Conservation (phyloP, 2,888 invertebrate genomes). For the Agriopis leucophaearia region DNA sequence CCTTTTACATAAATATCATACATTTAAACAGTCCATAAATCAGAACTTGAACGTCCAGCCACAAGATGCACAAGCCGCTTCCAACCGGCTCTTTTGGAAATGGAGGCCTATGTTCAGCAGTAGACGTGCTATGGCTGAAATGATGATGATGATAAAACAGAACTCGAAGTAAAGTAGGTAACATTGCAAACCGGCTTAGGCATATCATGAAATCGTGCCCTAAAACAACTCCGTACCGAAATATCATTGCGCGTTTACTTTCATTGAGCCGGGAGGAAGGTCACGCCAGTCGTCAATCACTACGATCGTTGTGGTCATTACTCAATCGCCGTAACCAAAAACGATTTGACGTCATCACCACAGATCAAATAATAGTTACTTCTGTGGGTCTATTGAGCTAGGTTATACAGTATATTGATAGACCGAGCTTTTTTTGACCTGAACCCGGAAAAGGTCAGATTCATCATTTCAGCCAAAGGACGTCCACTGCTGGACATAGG, state of each 20-base stretch:
- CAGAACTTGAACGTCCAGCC: no score
- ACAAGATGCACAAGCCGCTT: no score
- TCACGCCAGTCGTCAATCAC: constrained; percentile 36
- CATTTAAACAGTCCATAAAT: no score
- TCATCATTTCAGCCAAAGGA: no score
- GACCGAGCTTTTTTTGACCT: not conserved
- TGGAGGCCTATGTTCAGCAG: no score
- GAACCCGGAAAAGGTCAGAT: not conserved
- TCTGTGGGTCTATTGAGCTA: not conserved
- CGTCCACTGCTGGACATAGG: no score
- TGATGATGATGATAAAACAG: no score
- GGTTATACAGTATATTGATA: not conserved
- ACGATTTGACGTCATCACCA: constrained; percentile 3
- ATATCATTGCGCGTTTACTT: constrained; percentile 35
- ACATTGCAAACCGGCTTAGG: not conserved
- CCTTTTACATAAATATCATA: no score
- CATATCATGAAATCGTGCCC: not conserved
- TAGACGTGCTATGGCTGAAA: no score
- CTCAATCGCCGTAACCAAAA: constrained; percentile 29
- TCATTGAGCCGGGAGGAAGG: constrained; percentile 37
- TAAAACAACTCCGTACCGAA: constrained; percentile 11
- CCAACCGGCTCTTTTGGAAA: no score
- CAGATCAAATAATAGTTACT: not conserved
- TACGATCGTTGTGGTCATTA: constrained; percentile 18
- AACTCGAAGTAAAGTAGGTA: no score